These are phyloP conservation scores for Gymnocypris eckloni DNA, from an alignment of 2,797 vertebrate species.

Conservation along the genomic window DNA sequence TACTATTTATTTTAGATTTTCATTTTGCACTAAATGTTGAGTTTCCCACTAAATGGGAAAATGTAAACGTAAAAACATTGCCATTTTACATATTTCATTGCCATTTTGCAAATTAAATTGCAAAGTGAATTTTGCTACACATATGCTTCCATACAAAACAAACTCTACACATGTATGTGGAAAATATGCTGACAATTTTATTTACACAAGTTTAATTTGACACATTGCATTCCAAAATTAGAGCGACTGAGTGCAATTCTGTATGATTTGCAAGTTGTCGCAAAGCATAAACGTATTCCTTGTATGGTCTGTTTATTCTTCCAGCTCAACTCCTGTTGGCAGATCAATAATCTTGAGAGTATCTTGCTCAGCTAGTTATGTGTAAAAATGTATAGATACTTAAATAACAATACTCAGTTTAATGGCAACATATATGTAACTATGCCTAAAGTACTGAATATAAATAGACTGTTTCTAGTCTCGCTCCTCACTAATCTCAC, in stretches of 20 bases:
- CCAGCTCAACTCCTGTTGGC: neutral
- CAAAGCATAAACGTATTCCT: neutral
- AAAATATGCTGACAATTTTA: neutral
- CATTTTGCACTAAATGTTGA: too few relatives aligned
- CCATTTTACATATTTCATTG: too few relatives aligned
- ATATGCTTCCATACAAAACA: neutral
- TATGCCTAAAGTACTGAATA: neutral
- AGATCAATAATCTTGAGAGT: neutral
- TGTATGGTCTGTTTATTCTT: neutral
- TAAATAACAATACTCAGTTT: neutral
- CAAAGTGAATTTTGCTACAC: too few relatives aligned
- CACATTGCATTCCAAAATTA: neutral
- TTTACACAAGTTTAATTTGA: neutral
- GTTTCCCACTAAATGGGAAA: too few relatives aligned
- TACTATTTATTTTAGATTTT: too few relatives aligned
- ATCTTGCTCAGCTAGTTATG: neutral
- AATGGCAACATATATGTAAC: neutral
- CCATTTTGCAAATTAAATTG: too few relatives aligned
- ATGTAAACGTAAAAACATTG: too few relatives aligned
- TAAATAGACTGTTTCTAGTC: neutral
- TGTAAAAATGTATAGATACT: neutral
- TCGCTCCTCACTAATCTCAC: neutral
- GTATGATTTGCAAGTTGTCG: neutral
- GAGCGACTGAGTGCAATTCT: neutral
- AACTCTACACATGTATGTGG: neutral